Percentiles rank a stretch among this genome's conserved stretches.
These are phyloP conservation scores for Gonocerus acuteangulatus DNA, from an alignment of 2,888 invertebrate species.

Conservation along the genomic window DNA sequence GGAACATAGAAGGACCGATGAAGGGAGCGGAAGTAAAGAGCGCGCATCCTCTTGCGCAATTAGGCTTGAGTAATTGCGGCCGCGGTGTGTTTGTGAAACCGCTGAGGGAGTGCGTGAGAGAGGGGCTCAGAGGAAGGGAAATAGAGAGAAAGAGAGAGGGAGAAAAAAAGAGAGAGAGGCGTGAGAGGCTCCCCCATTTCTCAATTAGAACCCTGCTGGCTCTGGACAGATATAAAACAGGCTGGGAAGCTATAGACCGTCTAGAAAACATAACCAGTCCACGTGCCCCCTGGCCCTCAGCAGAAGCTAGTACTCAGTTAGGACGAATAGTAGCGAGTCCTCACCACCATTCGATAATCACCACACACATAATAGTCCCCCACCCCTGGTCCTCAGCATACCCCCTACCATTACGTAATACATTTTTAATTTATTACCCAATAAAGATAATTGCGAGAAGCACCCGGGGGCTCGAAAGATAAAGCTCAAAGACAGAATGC, in stretches of 20 bases:
- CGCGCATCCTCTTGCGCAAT: constrained; percentile 10
- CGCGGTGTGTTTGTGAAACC: background rate
- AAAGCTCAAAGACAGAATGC: no score
- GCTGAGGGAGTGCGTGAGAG: background rate
- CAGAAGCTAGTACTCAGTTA: background rate
- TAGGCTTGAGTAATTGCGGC: constrained; percentile 13
- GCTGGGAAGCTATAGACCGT: background rate
- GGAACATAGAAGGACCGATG: no score
- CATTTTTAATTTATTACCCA: no score
- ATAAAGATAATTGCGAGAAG: no score
- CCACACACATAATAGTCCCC: background rate
- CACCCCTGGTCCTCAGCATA: background rate
- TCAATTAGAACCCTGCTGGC: constrained; percentile 3
- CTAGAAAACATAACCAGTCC: background rate
- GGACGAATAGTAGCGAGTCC: background rate
- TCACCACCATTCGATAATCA: background rate
- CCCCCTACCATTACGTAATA: no score
- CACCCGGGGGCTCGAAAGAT: no score
- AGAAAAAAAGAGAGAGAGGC: background rate
- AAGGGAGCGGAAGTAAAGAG: background rate
- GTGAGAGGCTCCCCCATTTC: constrained; percentile 8
- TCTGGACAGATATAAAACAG: constrained; percentile 15
- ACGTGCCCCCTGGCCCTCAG: background rate
- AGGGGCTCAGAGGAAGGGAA: background rate
- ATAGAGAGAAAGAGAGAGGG: constrained; percentile 8